A percentile compares a stretch with the other conserved stretches of the same genome.
These are phyloP conservation scores for Lithophane semibrunnea DNA, from an alignment of 2,888 invertebrate species.

Conservation along the genomic window DNA sequence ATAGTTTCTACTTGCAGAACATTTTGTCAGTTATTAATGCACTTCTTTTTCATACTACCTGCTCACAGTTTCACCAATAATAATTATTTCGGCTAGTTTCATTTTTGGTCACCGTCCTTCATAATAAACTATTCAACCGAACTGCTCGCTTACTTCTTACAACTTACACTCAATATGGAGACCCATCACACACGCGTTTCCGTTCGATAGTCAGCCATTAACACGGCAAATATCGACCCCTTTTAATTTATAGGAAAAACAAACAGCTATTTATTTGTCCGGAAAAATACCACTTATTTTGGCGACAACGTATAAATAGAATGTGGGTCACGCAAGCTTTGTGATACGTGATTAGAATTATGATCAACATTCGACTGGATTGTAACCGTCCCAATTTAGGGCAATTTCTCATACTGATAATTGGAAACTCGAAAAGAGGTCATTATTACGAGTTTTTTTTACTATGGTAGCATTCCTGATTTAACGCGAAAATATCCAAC, in stretches of 20 bases:
- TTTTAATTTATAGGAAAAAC: conserved; percentile 69
- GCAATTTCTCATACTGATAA: conserved; percentile 6
- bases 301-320: conserved; percentile 44
- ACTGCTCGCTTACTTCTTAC: conserved; percentile 18
- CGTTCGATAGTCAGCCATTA: conserved; percentile 73
- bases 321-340: conserved; percentile 47
- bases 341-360: conserved; percentile 48
- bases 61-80: neutral
- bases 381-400: conserved; percentile 12
- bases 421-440: neutral
- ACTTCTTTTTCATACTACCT: too few relatives aligned
- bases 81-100: too few relatives aligned
- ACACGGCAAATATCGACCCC: conserved; percentile 73
- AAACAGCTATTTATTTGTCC: conserved; percentile 28
- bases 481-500: neutral
- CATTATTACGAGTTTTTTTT: neutral
- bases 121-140: neutral
- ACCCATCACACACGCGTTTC: conserved; percentile 72
- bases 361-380: conserved; percentile 9
- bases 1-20: neutral
- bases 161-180: conserved; percentile 54
- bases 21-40: neutral
- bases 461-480: neutral
- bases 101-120: neutral
- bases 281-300: conserved; percentile 46